Base-by-base conservation (phyloP, 2,113 vertebrate species). In the Rhabdomys dilectus region DNA sequence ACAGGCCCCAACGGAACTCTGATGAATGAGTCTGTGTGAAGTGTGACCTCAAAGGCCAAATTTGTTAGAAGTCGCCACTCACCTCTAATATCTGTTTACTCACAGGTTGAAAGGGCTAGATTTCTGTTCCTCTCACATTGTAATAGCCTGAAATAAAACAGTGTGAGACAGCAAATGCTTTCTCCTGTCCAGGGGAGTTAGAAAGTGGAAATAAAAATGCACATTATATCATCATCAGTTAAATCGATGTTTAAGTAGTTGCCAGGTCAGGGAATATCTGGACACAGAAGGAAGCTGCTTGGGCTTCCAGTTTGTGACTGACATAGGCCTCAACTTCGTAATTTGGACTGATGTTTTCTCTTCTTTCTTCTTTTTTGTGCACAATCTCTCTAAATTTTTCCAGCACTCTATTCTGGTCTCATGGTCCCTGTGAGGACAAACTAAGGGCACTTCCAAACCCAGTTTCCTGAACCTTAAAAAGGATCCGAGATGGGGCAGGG, bases 401-500 rank as follows among this genome's bases (percentile, higher is more conserved):
- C 76, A 93, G 77, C 89, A 91, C 95, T 95, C 96, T 91, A 87
- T 96, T 76, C 39, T 76, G 84, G 45, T 95, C 86, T 76, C 82
- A n/a, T 36, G 87, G 56, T 64, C 89, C 93, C 94, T 73, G 73
- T 88, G 68, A 76, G 68, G 93, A 93, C 91, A 62, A 34, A 56
- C 0, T 53, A 86, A 95, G 82, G 76, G 58, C 70, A 89, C 91
- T 96, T 92, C 56, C 88, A 93, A 94, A 94, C 94, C 95, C 66
- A 82, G 93, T 97, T 96, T 91, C 92, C 80, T 12, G 34, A 86
- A 77, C 82, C 86, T 76, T 97, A 88, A 94, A 97, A 95, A 93
- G 91, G 56, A 87, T 72, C 60, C 2, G 13, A 34, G 66, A 68
- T 68, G 66, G 66, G 62, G 34, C 5, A 4, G 36, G 86, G 88